phyloP scores from a whole-genome alignment of 2,888 invertebrate genomes.

The Chrysopilus asiliformis region DNA sequence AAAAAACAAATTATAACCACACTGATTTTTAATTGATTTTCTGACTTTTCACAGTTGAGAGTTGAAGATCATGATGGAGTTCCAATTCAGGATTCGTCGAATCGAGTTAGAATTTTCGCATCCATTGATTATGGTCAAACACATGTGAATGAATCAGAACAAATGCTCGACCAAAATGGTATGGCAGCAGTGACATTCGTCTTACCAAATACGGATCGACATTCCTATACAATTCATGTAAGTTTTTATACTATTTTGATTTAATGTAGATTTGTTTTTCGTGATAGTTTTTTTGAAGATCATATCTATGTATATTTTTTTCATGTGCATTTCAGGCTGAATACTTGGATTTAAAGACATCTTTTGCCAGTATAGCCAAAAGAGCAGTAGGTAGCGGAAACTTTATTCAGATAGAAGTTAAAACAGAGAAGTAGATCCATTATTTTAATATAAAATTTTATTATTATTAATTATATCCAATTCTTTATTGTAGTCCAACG shows the following conservation, averaged over 20 bases:
- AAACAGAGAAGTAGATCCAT: conserved; percentile 36
- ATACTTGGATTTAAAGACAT: conserved; percentile 49
- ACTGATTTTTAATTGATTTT: too few species aligned
- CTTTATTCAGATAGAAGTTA: conserved; percentile 19
- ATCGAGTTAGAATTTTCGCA: conserved; percentile 36
- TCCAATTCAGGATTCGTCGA: conserved; percentile 44
- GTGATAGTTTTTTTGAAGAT: too few species aligned
- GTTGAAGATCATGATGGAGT: conserved; percentile 56
- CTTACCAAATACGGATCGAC: conserved; percentile 37
- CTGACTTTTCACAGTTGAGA: conserved; percentile 40
- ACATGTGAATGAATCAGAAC: conserved; percentile 13
- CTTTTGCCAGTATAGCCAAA: conserved; percentile 49
- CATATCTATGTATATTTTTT: not conserved
- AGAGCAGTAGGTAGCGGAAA: conserved; percentile 49
- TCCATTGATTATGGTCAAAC: conserved; percentile 5
- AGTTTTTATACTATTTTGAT: too few species aligned
- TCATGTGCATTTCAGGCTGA: conserved; percentile 43
- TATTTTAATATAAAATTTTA: not conserved
- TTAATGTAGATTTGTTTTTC: too few species aligned
- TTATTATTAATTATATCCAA: not conserved
- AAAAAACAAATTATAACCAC: too few species aligned
- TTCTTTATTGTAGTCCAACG: conserved; percentile 35
- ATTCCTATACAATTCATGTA: conserved; percentile 15
- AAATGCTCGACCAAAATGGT: conserved; percentile 46
- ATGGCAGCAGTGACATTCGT: conserved; percentile 48